Evolutionary conservation across 2,888 invertebrate species (phyloP), one percentile per base, ranked within the genome.

Genomic region (Orchesellides sinensis): DNA sequence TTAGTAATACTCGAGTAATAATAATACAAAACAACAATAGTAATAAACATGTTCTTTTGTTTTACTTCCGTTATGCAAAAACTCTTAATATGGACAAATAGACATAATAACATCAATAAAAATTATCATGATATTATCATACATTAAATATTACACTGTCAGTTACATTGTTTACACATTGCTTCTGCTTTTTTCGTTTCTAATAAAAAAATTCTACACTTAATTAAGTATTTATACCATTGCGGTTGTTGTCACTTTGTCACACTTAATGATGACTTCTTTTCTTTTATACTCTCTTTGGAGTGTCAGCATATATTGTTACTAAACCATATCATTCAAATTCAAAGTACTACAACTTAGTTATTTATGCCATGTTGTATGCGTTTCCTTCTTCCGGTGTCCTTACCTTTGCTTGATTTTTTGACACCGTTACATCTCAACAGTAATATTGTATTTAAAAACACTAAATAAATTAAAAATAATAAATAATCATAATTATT

Each of bases 61-160:
- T 63, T 63, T 63, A 63, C 63, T 63, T 63, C 29, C 63, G 63
- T 63, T 80, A 80, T 80, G 80, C 49, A 80, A 78, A 80, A 80
- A 73, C 54, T 61, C 63, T 63, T 79, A 63, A n/a, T 79, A 72
- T 80, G 80, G 80, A 80, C 80, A 80, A 80, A 72, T 80, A 65
- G 72, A 65, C 63, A 80, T 63, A 52, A 65, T 56, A 79, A 79
- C 72, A 69, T 49, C 69, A 79, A 63, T 79, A 70, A 79, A 70
- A 79, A 70, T 79, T 49, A 70, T 23, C 68, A 56, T 59, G 17
- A 69, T 77, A 21, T n/a, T 66, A 77, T 66, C 54, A 59, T 74
- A 74, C 81, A 74, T 49, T 61, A 66, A 80, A 80, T 80, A 81
- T 81, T 81, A 81, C 81, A 81, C 81, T 81, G 81, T 81, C 81